Percentiles rank a stretch among this genome's conserved stretches.
Conservation (phyloP, 2,888 invertebrate species). For the Euplagia quadripunctaria region DNA sequence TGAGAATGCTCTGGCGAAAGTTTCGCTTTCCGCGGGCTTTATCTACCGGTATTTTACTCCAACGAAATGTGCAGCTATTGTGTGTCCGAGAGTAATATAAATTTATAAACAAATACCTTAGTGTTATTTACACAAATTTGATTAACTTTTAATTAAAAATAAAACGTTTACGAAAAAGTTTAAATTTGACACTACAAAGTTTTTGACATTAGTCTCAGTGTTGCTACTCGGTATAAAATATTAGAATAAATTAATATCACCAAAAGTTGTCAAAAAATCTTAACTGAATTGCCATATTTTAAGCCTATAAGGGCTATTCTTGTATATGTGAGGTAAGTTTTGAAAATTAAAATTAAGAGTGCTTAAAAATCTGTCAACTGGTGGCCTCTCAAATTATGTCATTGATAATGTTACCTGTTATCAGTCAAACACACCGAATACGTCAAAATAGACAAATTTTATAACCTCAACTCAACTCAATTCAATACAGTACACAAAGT, state of each 20-base stretch:
- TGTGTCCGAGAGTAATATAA: neutral
- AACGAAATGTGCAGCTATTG: neutral
- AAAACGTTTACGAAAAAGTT: slow-evolving; percentile 30
- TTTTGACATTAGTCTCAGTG: slow-evolving; percentile 3
- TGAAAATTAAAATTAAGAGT: neutral
- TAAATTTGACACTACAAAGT: slow-evolving; percentile 34
- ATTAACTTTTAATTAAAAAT: slow-evolving; percentile 16
- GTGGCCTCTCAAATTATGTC: neutral
- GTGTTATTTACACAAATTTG: neutral
- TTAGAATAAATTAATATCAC: neutral
- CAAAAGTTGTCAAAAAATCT: too few relatives aligned
- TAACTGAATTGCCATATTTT: too few relatives aligned
- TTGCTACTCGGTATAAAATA: neutral
- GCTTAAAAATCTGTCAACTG: neutral
- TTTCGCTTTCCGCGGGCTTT: slow-evolving; percentile 62
- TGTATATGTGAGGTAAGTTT: neutral
- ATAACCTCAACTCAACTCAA: slow-evolving; percentile 11
- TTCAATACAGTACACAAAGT: neutral
- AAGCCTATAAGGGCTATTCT: too few relatives aligned
- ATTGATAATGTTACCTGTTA: slow-evolving; percentile 6
- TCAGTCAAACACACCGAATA: neutral
- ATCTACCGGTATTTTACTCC: neutral
- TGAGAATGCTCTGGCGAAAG: slow-evolving; percentile 45
- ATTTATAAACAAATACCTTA: neutral
- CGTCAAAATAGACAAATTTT: neutral